Evolutionary conservation across 2,888 invertebrate genomes (phyloP).

Genomic region (Drosophila histrio): DNA sequence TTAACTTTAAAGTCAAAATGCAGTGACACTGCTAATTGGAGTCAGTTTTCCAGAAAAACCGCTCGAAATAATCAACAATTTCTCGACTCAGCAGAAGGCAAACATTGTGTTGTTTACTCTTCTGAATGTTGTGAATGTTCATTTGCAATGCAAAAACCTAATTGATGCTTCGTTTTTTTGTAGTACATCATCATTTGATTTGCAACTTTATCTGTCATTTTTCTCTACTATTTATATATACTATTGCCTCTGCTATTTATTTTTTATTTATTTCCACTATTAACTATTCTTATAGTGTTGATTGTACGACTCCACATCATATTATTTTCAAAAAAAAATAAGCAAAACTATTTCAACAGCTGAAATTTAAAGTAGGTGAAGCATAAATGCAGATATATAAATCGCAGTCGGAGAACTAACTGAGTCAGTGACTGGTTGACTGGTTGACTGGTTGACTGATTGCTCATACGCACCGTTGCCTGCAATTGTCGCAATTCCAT

Average conservation of each 20-base stretch:
- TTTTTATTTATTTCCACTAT: too few relatives aligned
- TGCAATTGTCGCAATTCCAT: constrained; percentile 59
- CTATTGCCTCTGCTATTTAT: background rate
- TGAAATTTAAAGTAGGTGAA: constrained; percentile 43
- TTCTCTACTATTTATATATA: background rate
- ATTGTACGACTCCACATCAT: too few relatives aligned
- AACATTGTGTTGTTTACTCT: background rate
- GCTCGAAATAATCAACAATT: constrained; percentile 46
- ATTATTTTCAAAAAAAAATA: background rate
- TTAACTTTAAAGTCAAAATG: constrained; percentile 15
- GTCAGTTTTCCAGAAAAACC: constrained; percentile 39
- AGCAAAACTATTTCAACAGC: constrained; percentile 5
- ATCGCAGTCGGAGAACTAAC: constrained; percentile 15
- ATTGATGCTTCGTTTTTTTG: constrained; percentile 44
- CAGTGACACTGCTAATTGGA: constrained; percentile 54
- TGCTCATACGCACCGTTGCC: constrained; percentile 71
- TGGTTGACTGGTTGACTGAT: constrained; percentile 71
- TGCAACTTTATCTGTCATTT: background rate
- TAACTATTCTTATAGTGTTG: too few relatives aligned
- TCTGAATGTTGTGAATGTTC: constrained; percentile 6
- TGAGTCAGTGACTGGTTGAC: constrained; percentile 61
- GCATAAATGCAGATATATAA: constrained; percentile 57
- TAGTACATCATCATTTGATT: background rate
- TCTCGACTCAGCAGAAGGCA: background rate
- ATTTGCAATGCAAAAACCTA: constrained; percentile 57